Conservation (phyloP, 2,888 invertebrate genomes). For the Aspidiotus rigidus region DNA sequence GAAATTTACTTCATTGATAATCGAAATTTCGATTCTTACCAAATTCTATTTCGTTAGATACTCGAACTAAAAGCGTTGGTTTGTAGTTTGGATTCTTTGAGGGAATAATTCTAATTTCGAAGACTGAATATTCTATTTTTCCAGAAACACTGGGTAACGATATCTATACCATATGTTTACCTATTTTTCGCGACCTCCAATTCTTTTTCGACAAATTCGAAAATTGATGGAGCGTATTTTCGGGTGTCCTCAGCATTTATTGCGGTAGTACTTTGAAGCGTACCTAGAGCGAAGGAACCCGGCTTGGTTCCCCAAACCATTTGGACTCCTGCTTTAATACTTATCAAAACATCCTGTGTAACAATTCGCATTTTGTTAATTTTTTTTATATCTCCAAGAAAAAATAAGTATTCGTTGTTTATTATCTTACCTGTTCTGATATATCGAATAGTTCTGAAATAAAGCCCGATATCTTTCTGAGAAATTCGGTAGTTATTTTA, state of each 20-base stretch:
- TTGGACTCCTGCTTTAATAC: slow-evolving; percentile 19
- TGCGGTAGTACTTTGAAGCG: slow-evolving; percentile 18
- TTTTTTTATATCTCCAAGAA: background rate
- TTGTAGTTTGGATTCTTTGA: too few relatives aligned
- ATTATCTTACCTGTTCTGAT: slow-evolving; percentile 21
- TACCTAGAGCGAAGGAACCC: slow-evolving; percentile 19
- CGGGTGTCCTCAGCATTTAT: slow-evolving; percentile 10
- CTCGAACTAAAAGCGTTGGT: too few relatives aligned
- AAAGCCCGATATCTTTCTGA: slow-evolving; percentile 14
- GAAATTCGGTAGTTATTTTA: slow-evolving; percentile 11
- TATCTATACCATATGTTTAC: background rate
- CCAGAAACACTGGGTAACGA: too few relatives aligned
- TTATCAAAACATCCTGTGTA: slow-evolving; percentile 21
- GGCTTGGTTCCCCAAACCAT: slow-evolving; percentile 25
- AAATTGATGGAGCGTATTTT: slow-evolving; percentile 6
- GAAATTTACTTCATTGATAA: too few relatives aligned
- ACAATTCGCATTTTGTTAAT: background rate
- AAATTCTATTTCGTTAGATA: too few relatives aligned
- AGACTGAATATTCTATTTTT: too few relatives aligned
- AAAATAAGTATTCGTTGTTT: background rate
- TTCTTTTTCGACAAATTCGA: slow-evolving; percentile 19
- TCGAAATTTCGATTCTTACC: too few relatives aligned
- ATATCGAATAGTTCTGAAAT: slow-evolving; percentile 24
- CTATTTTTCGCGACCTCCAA: slow-evolving; percentile 19
- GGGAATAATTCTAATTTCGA: too few relatives aligned